These are phyloP conservation scores for Hypotaenidia philippensis DNA, from an alignment of 2,797 vertebrate species.

Conservation along the genomic window DNA sequence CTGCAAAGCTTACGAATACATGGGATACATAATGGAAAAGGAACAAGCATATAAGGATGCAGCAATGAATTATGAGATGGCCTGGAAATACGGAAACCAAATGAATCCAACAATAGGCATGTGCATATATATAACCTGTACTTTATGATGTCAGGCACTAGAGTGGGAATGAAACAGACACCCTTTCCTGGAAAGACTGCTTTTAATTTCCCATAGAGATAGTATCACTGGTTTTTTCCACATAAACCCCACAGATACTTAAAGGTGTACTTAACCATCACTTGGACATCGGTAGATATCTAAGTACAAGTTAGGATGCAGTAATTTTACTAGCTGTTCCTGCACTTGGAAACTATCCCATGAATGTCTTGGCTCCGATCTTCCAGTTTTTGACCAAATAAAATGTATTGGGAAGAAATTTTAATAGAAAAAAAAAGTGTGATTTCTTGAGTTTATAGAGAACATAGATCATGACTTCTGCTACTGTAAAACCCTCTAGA, in stretches of 20 bases:
- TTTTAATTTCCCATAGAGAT: not conserved
- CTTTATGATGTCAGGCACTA: not conserved
- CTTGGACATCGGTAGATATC: not conserved
- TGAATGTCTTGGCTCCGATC: not conserved
- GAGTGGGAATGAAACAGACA: not conserved
- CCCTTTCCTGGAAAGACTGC: not conserved
- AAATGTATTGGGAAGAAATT: not conserved
- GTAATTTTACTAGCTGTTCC: not conserved
- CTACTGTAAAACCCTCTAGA: not conserved
- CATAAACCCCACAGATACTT: not conserved
- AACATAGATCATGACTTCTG: not conserved
- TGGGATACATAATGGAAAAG: conserved; percentile 98
- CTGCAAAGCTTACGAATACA: conserved; percentile 98
- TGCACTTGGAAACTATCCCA: not conserved
- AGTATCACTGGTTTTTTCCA: not conserved
- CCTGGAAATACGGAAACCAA: conserved; percentile 95
- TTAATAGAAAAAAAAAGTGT: not conserved
- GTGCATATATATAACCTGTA: conserved; percentile 33
- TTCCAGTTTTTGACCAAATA: not conserved
- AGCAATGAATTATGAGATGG: conserved; percentile 94
- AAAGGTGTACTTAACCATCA: not conserved
- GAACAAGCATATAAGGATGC: conserved; percentile 96
- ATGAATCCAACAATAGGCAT: conserved; percentile 92
- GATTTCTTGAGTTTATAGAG: not conserved
- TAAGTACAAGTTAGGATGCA: not conserved